Evolutionary conservation across 2,113 vertebrate species (phyloP).

Genomic region (Astatotilapia flaviijosephi): DNA sequence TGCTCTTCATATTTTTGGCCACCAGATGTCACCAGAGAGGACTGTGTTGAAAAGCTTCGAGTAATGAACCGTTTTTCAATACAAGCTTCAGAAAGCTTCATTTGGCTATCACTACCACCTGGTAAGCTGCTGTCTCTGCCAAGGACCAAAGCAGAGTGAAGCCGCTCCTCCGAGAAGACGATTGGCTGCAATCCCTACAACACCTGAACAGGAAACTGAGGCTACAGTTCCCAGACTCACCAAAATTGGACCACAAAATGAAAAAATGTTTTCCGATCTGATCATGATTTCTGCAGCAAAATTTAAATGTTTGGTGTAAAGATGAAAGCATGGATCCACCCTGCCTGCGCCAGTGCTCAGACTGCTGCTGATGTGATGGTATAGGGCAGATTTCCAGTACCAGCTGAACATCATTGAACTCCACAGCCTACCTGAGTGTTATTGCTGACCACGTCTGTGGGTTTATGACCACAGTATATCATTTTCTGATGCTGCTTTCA

Average conservation of each 20-base stretch:
- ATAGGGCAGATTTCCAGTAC: rapidly evolving
- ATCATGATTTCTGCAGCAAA: background rate
- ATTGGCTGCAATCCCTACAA: background rate
- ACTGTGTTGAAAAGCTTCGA: background rate
- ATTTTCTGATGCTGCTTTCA: background rate
- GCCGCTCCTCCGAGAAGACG: background rate
- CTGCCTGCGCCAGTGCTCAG: background rate
- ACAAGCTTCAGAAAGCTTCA: background rate
- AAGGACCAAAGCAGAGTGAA: background rate
- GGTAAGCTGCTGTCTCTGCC: background rate
- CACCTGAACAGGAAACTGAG: background rate
- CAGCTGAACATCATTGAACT: background rate
- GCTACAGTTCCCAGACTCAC: background rate
- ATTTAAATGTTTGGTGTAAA: background rate
- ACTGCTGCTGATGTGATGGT: background rate
- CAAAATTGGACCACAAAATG: background rate
- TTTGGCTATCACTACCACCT: background rate
- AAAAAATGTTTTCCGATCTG: background rate
- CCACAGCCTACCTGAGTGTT: background rate
- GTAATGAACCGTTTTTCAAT: background rate
- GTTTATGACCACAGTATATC: background rate
- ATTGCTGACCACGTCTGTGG: background rate
- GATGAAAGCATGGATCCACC: background rate
- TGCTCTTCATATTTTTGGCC: rapidly evolving
- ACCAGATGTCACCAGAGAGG: background rate